Base-by-base conservation (phyloP, 2,888 invertebrate species). In the Rapana venosa region DNA sequence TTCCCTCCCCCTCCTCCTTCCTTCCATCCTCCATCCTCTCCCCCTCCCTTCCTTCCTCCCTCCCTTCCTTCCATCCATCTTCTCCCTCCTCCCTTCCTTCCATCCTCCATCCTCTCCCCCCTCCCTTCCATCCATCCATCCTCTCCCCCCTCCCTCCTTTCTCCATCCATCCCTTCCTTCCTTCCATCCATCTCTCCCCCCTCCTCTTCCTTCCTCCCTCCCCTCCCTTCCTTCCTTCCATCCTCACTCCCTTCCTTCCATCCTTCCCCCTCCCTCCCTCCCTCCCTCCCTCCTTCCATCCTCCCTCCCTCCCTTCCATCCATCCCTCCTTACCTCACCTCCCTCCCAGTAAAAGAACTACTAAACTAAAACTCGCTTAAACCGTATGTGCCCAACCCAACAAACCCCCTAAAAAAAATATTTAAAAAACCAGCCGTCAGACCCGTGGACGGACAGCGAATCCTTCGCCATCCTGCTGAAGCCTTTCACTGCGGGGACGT, bases 401-500 rank as follows among this genome's bases (percentile, higher is more conserved):
- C n/a, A n/a, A n/a, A n/a, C n/a, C n/a, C n/a, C n/a, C n/a, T n/a
- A n/a, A n/a, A n/a, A n/a, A n/a, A n/a, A n/a, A n/a, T n/a, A n/a
- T n/a, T n/a, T n/a, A n/a, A n/a, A n/a, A n/a, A n/a, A n/a, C 0
- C 74, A 89, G 89, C 70, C 84, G 1, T 74, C 85, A 2, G 36
- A 84, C 58, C 56, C 74, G 4, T 74, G 85, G 74, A 74, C 56
- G 0, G 85, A 85, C 61, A 22, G 32, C 1, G 89, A 85, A 32
- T 36, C 85, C 1, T 85, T 89, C 66, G 20, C 89, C n/a, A 36
- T 89, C 20, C 30, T 89, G 77, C 32, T 85, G 85, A 30, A 74
- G 70, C 89, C 89, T 26, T 89, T 89, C 56, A 89, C 89, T 0
- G 36, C 6, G 85, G 89, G 20, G 56, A 26, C 13, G 36, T 93